Conservation (phyloP, 2,888 invertebrate genomes). For the Harpalus rubripes region DNA sequence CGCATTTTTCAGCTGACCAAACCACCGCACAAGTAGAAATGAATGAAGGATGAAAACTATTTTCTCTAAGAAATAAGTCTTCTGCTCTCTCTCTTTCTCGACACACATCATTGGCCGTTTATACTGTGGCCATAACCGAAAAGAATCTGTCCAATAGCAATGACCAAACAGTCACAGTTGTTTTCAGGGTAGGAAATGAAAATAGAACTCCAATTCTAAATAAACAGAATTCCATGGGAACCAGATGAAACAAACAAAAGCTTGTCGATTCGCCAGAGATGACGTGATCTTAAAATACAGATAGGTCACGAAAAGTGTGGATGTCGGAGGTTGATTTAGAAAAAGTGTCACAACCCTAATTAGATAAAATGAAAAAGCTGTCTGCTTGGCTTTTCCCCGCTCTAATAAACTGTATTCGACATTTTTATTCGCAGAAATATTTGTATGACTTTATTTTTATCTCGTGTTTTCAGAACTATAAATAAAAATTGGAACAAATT, state of each 20-base stretch:
- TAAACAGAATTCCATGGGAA: slow-evolving; percentile 52
- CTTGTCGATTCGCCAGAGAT: slow-evolving; percentile 22
- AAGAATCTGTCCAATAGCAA: slow-evolving; percentile 68
- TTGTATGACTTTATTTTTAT: slow-evolving; percentile 32
- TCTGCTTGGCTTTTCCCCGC: slow-evolving; percentile 4
- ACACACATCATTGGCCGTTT: slow-evolving; percentile 80
- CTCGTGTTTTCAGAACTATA: background rate
- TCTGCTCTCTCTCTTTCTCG: slow-evolving; percentile 82
- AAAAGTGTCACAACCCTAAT: slow-evolving; percentile 46
- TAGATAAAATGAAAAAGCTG: slow-evolving; percentile 38
- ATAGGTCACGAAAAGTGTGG: slow-evolving; percentile 7
- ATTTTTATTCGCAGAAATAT: slow-evolving; percentile 29
- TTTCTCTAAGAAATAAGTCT: slow-evolving; percentile 73
- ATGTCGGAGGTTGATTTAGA: slow-evolving; percentile 28
- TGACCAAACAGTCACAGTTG: slow-evolving; percentile 49
- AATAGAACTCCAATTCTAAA: slow-evolving; percentile 59
- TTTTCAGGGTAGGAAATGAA: slow-evolving; percentile 47
- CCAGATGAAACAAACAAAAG: slow-evolving; percentile 36
- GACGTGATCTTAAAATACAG: slow-evolving; percentile 38
- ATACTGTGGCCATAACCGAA: slow-evolving; percentile 77
- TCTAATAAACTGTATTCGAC: slow-evolving; percentile 16
- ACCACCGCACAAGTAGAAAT: slow-evolving; percentile 34
- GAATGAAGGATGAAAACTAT: slow-evolving; percentile 64
- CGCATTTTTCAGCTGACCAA: slow-evolving; percentile 55
- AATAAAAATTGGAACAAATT: background rate